Evolutionary conservation across 2,888 invertebrate species (phyloP), one percentile per base, ranked within the genome.

Genomic region (Osedax fenrisi): DNA sequence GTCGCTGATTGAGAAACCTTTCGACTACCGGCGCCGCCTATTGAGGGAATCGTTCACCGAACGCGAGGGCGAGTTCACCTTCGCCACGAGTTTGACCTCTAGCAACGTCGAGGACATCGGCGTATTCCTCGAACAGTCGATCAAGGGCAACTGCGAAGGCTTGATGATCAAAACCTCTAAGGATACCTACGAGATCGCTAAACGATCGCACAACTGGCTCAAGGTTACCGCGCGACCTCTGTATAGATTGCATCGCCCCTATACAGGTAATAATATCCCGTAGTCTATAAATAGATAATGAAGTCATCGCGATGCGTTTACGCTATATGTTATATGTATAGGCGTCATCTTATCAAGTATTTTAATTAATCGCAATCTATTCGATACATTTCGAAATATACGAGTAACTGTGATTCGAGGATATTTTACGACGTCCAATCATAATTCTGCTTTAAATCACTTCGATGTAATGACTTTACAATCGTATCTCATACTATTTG

Each of bases 121-220:
- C 84, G 90, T 90, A 80, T 95, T 96, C 85, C 87, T 98, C 74
- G 95, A 97, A 74, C 93, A 93, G 82, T 91, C 96, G 2, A 89
- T 98, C 74, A 92, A 92, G 87, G 90, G 91, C 73, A 94, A 94
- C 82, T 98, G 98, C 86, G 98, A 98, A 87, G 98, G 98, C 0
- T 87, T 98, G 75, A 98, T 98, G 97, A 92, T 98, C 3, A 98
- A 98, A 87, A 92, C 95, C 0, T 92, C 97, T 71, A 88, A 90
- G 79, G 93, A 97, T 0, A 90, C 91, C 0, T 98, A 98, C 85
- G 97, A 98, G 87, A 97, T 98, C 80, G 96, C 97, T 0, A 91
- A 94, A 80, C 87, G 98, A 72, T 85, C 84, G 24, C 84, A 84
- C 77, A 85, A 84, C 76, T 84, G 84, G 84, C 78, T 84, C 2